These are phyloP conservation scores for Brachirus orientalis DNA, from an alignment of 2,113 vertebrate species.

Conservation along the genomic window DNA sequence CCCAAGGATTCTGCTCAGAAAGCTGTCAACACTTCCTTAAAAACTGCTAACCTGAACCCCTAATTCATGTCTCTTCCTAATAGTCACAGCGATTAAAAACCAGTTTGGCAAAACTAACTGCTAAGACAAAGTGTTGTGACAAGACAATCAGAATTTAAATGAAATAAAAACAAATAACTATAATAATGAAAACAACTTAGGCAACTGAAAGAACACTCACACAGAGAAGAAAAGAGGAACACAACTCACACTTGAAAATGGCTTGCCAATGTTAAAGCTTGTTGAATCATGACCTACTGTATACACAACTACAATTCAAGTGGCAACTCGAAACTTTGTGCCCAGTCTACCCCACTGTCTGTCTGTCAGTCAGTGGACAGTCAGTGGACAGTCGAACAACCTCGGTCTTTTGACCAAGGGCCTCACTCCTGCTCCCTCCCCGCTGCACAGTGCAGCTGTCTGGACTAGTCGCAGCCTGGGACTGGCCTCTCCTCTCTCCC, in stretches of 20 bases:
- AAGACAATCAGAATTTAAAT: constrained; percentile 5
- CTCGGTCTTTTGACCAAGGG: neutral
- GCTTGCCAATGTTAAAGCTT: constrained; percentile 22
- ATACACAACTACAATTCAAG: neutral
- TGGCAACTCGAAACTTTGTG: neutral
- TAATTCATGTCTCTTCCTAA: constrained; percentile 15
- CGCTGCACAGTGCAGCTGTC: constrained; percentile 65
- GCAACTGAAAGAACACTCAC: constrained; percentile 34
- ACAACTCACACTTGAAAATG: constrained; percentile 20
- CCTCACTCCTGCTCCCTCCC: constrained; percentile 58
- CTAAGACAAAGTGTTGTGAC: constrained; percentile 18
- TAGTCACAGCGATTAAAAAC: constrained; percentile 14
- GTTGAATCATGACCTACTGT: constrained; percentile 6
- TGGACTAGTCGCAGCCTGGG: constrained; percentile 78
- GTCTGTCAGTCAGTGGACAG: no score
- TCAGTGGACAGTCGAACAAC: no score
- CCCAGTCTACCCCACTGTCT: neutral
- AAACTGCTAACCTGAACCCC: neutral
- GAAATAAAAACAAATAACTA: neutral
- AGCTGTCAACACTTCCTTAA: constrained; percentile 15
- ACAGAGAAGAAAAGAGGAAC: constrained; percentile 42
- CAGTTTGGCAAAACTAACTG: constrained; percentile 34
- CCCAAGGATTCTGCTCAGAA: constrained; percentile 23
- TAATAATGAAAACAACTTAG: constrained; percentile 22
- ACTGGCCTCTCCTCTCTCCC: constrained; percentile 76